Percentiles rank a stretch among this genome's conserved stretches.
These are phyloP conservation scores for Neoseiulus cucumeris DNA, from an alignment of 1,140 invertebrate species.

Conservation along the genomic window DNA sequence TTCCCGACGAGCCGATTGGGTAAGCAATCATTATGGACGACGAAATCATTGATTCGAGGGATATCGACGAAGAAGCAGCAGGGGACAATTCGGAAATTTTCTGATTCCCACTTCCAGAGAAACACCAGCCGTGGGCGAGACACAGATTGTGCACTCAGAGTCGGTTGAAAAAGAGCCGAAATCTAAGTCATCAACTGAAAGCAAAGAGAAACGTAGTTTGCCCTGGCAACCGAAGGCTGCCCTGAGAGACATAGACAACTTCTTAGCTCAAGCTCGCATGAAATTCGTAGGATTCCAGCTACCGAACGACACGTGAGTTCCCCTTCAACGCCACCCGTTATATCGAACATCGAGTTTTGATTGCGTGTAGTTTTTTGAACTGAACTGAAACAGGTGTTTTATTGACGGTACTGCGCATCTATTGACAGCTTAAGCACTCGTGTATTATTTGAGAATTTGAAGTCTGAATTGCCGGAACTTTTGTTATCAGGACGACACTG, in stretches of 20 bases:
- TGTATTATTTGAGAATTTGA: too few relatives aligned
- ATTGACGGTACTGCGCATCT: too few relatives aligned
- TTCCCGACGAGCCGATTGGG: constrained; percentile 20
- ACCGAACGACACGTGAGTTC: constrained; percentile 31
- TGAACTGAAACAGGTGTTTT: too few relatives aligned
- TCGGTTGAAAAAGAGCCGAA: constrained; percentile 16
- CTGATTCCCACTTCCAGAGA: constrained; percentile 10
- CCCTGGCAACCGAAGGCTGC: constrained; percentile 94
- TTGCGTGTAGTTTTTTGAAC: too few relatives aligned
- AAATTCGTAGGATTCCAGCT: constrained; percentile 89
- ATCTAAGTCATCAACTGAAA: background rate
- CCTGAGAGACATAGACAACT: constrained; percentile 72
- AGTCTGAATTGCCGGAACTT: background rate
- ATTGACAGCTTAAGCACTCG: too few relatives aligned
- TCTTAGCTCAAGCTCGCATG: constrained; percentile 66
- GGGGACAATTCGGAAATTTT: too few relatives aligned
- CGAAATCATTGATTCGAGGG: too few relatives aligned
- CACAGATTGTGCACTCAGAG: background rate
- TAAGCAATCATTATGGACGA: background rate
- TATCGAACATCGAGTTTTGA: too few relatives aligned
- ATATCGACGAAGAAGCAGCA: too few relatives aligned
- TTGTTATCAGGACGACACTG: constrained; percentile 46
- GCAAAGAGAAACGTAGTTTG: constrained; percentile 33
- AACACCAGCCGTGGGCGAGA: background rate
- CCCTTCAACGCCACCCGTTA: constrained; percentile 35